phyloP scores from a whole-genome alignment of 1,140 invertebrate genomes.

The Yoshiicerus persimilis region DNA sequence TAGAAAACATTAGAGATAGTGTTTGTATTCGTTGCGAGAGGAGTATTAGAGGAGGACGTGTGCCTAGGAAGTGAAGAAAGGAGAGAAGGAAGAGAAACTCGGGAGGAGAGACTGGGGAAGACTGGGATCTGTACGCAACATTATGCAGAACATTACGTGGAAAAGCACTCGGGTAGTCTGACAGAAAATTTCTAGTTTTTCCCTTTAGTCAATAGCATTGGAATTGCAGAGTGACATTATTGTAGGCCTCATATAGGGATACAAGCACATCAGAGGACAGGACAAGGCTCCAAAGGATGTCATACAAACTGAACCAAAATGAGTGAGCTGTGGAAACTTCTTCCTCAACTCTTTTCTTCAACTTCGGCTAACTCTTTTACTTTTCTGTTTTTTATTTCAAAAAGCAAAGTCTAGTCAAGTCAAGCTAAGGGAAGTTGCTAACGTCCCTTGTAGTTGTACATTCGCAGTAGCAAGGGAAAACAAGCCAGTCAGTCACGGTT shows the following conservation, averaged over 20 bases:
- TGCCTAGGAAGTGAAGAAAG: neutral
- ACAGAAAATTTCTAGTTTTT: neutral
- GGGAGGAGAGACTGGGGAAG: neutral
- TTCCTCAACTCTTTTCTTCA: neutral
- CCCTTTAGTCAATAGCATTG: slow-evolving; percentile 25
- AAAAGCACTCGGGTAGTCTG: slow-evolving; percentile 1
- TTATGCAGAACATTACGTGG: slow-evolving; percentile 24
- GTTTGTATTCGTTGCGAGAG: too few relatives aligned
- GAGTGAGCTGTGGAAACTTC: neutral
- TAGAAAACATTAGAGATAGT: neutral
- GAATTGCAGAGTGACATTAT: slow-evolving; percentile 32
- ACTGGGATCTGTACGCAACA: neutral
- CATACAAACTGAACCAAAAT: neutral
- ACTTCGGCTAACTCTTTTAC: neutral
- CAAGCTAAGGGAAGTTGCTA: neutral
- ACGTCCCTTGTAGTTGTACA: too few relatives aligned
- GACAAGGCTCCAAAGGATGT: neutral
- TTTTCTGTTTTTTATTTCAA: neutral
- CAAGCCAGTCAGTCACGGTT: neutral
- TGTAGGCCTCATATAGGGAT: neutral
- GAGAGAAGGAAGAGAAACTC: neutral
- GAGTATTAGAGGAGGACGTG: neutral
- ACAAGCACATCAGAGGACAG: neutral
- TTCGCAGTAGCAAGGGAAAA: too few relatives aligned
- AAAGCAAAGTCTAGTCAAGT: neutral